Conservation (phyloP, 2,797 vertebrate species). For the Remorina albescens region DNA sequence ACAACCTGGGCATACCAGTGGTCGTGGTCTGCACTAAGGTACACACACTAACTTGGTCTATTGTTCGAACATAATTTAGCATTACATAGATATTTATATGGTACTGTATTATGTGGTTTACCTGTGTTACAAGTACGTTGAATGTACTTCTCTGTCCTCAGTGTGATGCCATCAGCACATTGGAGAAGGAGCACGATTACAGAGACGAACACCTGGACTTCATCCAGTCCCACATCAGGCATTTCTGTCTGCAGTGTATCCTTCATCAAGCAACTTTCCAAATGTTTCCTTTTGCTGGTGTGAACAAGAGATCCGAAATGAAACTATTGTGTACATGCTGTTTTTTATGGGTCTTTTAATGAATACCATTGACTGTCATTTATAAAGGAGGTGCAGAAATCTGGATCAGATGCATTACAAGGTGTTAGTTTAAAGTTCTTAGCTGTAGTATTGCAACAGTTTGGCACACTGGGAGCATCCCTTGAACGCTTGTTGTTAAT, state of each 20-base stretch:
- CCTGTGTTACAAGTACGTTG: constrained; percentile 14
- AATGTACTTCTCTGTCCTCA: constrained; percentile 66
- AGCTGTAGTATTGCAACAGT: constrained; percentile 2
- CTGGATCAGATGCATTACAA: not conserved
- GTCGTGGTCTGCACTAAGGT: constrained; percentile 99
- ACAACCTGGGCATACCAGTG: constrained; percentile 96
- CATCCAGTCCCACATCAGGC: constrained; percentile 97
- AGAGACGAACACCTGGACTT: constrained; percentile 99
- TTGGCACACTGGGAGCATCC: not conserved
- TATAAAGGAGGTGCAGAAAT: constrained; percentile 1
- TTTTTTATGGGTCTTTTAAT: not conserved
- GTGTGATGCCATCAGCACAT: constrained; percentile 95
- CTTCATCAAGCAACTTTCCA: constrained; percentile 75
- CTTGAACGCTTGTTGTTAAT: constrained; percentile 12
- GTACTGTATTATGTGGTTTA: not conserved
- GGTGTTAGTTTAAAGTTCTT: constrained; percentile 3
- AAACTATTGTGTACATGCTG: not conserved
- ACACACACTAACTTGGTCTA: constrained; percentile 6
- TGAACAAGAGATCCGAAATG: constrained; percentile 6
- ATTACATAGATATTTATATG: not conserved
- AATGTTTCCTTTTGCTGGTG: not conserved
- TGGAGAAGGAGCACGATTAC: constrained; percentile 99
- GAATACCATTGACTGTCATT: constrained; percentile 5
- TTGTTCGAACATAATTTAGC: not conserved
- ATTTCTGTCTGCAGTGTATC: constrained; percentile 99